Evolutionary conservation across 2,113 vertebrate species (phyloP).

Genomic region (Hydropotes inermis): DNA sequence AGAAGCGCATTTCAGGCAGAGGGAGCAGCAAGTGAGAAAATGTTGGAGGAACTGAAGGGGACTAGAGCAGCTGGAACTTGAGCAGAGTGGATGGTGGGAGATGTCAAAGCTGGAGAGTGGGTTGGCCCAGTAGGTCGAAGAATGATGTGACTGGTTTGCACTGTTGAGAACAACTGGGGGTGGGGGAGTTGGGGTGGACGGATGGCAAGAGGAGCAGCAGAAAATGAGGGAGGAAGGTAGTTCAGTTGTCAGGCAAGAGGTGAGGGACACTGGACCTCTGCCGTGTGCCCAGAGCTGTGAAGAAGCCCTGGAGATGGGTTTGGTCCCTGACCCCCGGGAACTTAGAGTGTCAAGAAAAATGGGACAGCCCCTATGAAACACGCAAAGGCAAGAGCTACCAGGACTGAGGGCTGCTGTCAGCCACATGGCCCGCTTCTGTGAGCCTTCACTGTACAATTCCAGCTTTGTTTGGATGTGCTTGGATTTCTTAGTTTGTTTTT

Average conservation of each 20-base stretch:
- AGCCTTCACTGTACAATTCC: not conserved
- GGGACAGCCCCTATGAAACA: not conserved
- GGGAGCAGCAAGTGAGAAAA: not conserved
- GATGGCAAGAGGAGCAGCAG: not conserved
- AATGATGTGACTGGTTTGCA: not conserved
- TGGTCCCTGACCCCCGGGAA: not conserved
- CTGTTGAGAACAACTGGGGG: not conserved
- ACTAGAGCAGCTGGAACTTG: not conserved
- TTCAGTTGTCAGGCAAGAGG: not conserved
- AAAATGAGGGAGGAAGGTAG: not conserved
- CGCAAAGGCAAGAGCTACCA: not conserved
- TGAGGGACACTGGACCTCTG: not conserved
- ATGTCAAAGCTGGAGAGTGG: not conserved
- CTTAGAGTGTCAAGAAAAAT: not conserved
- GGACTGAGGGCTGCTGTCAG: not conserved
- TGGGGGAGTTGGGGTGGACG: not conserved
- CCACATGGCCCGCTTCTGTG: not conserved
- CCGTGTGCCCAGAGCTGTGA: not conserved
- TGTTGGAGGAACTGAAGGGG: rapidly evolving
- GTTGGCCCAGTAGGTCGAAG: not conserved
- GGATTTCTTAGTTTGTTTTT: not conserved
- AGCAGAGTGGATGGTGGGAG: not conserved
- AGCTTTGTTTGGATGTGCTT: not conserved
- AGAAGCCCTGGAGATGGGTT: not conserved
- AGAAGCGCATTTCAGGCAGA: not conserved